Conservation (phyloP, 2,113 vertebrate genomes). For the Emydocephalus ijimae region DNA sequence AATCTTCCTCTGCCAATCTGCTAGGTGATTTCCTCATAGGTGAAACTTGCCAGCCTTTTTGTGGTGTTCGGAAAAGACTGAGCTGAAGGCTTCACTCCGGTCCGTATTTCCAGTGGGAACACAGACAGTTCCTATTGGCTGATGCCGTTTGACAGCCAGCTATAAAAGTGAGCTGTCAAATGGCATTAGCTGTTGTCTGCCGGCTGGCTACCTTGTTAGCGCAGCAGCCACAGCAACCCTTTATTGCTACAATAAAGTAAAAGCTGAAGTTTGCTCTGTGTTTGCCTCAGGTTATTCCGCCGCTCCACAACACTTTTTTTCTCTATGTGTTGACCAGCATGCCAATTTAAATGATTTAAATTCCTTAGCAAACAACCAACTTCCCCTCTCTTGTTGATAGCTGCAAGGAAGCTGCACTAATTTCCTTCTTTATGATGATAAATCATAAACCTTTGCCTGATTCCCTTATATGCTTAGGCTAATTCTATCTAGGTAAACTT, state of each 20-base stretch:
- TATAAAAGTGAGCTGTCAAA: too few relatives aligned
- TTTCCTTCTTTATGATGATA: neutral
- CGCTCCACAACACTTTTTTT: neutral
- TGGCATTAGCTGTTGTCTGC: too few relatives aligned
- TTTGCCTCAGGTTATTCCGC: too few relatives aligned
- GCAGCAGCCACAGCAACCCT: too few relatives aligned
- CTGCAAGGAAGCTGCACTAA: neutral
- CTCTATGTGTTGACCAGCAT: neutral
- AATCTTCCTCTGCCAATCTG: neutral
- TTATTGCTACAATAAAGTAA: too few relatives aligned
- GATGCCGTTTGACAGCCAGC: too few relatives aligned
- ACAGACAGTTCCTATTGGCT: too few relatives aligned
- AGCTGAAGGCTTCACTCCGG: too few relatives aligned
- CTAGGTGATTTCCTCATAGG: neutral
- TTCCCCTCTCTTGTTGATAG: neutral
- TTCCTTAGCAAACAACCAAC: neutral
- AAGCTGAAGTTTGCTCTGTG: too few relatives aligned
- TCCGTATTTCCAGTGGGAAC: too few relatives aligned
- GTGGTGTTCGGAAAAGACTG: too few relatives aligned
- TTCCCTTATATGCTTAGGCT: neutral
- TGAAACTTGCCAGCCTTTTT: neutral
- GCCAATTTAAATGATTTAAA: neutral
- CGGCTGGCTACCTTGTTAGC: too few relatives aligned
- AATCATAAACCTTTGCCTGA: neutral
- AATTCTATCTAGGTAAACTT: neutral